Evolutionary conservation across 2,888 invertebrate species (phyloP), one percentile per base, ranked within the genome.

Genomic region (Euproctis similis): DNA sequence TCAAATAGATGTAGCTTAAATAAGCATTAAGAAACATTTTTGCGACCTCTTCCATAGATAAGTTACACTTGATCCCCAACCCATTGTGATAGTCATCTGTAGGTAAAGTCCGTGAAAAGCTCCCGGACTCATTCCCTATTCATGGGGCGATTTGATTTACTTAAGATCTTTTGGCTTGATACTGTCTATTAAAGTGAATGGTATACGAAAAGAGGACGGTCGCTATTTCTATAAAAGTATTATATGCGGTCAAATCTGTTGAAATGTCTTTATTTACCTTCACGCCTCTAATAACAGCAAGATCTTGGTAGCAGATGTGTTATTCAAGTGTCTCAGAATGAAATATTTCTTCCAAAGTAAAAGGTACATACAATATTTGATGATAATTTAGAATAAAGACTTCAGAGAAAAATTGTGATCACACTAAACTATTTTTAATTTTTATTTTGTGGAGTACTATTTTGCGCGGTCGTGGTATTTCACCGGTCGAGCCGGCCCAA

Each of bases 121-220:
- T 68, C 69, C 69, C 55, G 64, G 68, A 43, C 72, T 76, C 80
- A 72, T 78, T 75, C 78, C 48, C 80, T 69, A 82, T 84, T 84
- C 82, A 82, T 75, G 72, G 78, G 73, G 77, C 64, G 80, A 81
- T 84, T 84, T 84, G 84, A 84, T 84, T 84, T 84, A 84, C 84
- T 81, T 82, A 81, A 84, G 82, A 80, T 81, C 80, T 64, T n/a
- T 63, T 52, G 63, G 51, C 58, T 59, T 71, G 80, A 81, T 81
- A 81, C 77, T 66, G 70, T 76, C 74, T 78, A 75, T 82, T 78
- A 80, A n/a, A 80, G 69, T 64, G 74, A 76, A 64, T 70, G 73
- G 66, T 63, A 53, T 49, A 39, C 49, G 64, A 35, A 27, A 32
- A 31, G 26, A 42, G 30, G 37, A 61, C 59, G 58, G 53, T 55